Percentiles rank a stretch among this genome's conserved stretches.
These are phyloP conservation scores for Leontocebus nigricollis DNA, from an alignment of 2,797 vertebrate species.

Conservation along the genomic window DNA sequence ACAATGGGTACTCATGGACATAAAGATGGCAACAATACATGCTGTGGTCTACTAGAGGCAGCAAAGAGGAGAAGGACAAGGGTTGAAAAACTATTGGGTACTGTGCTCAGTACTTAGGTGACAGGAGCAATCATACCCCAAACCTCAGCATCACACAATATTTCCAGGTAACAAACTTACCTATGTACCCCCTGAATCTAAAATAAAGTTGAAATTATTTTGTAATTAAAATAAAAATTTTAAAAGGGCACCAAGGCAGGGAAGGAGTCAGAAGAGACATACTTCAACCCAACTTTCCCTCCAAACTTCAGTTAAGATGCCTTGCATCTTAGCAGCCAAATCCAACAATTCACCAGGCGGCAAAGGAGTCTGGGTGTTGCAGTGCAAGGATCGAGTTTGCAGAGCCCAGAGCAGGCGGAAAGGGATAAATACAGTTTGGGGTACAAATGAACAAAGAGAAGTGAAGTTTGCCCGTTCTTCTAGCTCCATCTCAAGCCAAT, in stretches of 20 bases:
- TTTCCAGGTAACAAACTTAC: no score
- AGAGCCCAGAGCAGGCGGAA: neutral
- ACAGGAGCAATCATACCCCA: no score
- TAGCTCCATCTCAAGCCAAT: neutral
- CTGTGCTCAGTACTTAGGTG: no score
- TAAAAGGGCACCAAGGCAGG: neutral
- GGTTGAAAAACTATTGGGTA: no score
- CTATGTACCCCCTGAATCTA: no score
- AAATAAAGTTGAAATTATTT: no score
- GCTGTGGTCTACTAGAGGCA: no score
- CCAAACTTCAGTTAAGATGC: neutral
- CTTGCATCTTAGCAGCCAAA: neutral
- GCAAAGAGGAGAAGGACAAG: no score
- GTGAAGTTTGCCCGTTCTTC: neutral
- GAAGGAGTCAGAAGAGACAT: neutral
- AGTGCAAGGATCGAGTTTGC: neutral
- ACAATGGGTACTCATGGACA: no score
- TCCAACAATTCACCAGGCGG: neutral
- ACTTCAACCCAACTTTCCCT: neutral
- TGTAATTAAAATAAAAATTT: no score
- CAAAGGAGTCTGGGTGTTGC: neutral
- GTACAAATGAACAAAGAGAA: neutral
- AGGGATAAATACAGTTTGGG: neutral
- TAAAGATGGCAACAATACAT: no score
- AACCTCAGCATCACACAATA: no score